A percentile compares a stretch with the other conserved stretches of the same genome.
These are phyloP conservation scores for Percopsis omiscomaycus DNA, from an alignment of 2,797 vertebrate genomes.

Conservation along the genomic window DNA sequence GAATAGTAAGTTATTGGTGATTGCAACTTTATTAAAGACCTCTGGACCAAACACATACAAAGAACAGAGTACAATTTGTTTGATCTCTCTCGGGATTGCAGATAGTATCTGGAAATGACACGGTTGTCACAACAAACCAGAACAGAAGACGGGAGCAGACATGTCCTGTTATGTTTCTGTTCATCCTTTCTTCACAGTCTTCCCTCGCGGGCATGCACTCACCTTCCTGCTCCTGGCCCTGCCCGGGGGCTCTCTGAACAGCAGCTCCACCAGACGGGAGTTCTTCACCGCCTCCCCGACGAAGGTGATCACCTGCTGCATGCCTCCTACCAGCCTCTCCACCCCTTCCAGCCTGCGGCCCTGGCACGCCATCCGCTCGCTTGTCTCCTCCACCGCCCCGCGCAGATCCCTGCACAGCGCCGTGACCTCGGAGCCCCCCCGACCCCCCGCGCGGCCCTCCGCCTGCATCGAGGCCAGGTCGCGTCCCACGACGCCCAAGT, in stretches of 20 bases:
- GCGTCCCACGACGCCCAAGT: slow-evolving; percentile 74
- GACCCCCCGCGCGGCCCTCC: slow-evolving; percentile 27
- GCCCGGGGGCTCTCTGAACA: slow-evolving; percentile 55
- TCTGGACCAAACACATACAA: too few species aligned
- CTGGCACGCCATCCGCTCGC: slow-evolving; percentile 73
- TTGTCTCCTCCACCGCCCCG: slow-evolving; percentile 68
- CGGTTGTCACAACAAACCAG: too few species aligned
- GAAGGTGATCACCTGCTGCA: slow-evolving; percentile 81
- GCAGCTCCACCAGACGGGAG: slow-evolving; percentile 72
- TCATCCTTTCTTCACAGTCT: background rate
- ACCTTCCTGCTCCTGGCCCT: slow-evolving; percentile 62
- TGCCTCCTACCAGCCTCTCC: slow-evolving; percentile 78
- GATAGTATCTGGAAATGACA: too few species aligned
- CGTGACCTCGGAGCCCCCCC: slow-evolving; percentile 55
- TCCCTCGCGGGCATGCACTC: slow-evolving; percentile 32
- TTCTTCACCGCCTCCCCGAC: slow-evolving; percentile 79
- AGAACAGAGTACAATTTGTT: too few species aligned
- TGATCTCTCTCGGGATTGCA: too few species aligned
- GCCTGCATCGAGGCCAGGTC: slow-evolving; percentile 66
- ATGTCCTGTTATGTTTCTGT: too few species aligned
- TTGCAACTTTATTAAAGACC: too few species aligned
- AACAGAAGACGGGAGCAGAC: too few species aligned
- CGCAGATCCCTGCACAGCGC: slow-evolving; percentile 70
- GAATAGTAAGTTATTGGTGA: too few species aligned
- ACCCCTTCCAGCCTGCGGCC: slow-evolving; percentile 80